Evolutionary conservation across 2,888 invertebrate species (phyloP).

Genomic region (Heteromyza rotundicornis): DNA sequence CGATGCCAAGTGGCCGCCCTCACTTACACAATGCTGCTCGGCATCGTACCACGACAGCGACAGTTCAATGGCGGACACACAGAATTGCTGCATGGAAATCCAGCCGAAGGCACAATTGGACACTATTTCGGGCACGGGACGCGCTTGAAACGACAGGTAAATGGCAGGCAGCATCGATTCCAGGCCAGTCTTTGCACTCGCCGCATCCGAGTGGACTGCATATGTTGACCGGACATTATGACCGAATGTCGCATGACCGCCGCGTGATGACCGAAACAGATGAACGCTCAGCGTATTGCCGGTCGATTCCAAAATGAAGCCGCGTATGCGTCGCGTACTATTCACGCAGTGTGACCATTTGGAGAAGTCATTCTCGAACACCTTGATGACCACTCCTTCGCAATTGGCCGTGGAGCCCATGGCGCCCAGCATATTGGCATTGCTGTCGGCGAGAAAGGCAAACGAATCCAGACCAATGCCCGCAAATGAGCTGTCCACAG

Average conservation of each 20-base stretch:
- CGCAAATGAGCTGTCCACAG: not conserved
- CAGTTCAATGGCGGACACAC: conserved; percentile 68
- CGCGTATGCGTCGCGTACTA: conserved; percentile 37
- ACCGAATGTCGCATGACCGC: not conserved
- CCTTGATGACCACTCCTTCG: conserved; percentile 44
- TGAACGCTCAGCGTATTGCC: conserved; percentile 47
- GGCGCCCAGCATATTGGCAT: conserved; percentile 22
- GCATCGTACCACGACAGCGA: conserved; percentile 71
- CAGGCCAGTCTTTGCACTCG: not conserved
- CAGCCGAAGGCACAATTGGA: conserved; percentile 76
- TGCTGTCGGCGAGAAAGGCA: conserved; percentile 30
- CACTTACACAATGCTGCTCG: conserved; percentile 69
- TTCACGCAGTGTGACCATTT: conserved; percentile 50
- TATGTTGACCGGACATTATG: too few relatives aligned
- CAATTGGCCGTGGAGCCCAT: conserved; percentile 35
- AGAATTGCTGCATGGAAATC: conserved; percentile 72
- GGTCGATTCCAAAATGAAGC: conserved; percentile 45
- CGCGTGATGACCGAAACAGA: conserved; percentile 31
- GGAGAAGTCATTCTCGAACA: conserved; percentile 44
- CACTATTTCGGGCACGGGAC: conserved; percentile 68
- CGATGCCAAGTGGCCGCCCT: conserved; percentile 74
- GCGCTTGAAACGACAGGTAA: conserved; percentile 71
- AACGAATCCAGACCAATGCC: conserved; percentile 22
- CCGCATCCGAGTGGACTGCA: not conserved
- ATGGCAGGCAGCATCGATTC: conserved; percentile 63